Base-by-base conservation (phyloP, 2,888 invertebrate species). In the Aplocera efformata region DNA sequence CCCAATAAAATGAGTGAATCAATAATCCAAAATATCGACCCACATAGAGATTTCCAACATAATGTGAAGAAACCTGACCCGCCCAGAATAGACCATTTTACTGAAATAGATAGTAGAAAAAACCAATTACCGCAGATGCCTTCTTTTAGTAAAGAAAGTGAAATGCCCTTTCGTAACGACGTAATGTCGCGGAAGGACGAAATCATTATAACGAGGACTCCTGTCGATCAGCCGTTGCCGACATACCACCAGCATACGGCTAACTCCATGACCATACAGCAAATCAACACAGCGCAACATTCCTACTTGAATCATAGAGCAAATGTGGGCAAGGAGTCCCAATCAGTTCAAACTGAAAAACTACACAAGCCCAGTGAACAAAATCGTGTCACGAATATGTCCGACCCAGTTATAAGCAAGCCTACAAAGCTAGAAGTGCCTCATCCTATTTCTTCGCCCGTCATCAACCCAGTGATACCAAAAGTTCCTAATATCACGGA, bases 391-490 rank as follows among this genome's bases (percentile, higher is more conserved):
- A 75, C 67, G 48, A 75, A 59, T 38, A 67, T 74, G 48, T 50
- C 74, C 0, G 85, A 85, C 9, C 45, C 83, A 10, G 75, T 79
- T 1, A 74, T 83, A 9, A 82, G 80, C 45, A 55, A 55, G 27
- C 68, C 77, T 1, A 82, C 84, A 0, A 89, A 88, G 58, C 49
- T 89, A 38, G 88, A 88, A 72, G 84, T 88, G 20, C 88, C 88
- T 11, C 82, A 85, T 58, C 88, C 88, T 0, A 88, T 88, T 40
- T 79, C 88, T 0, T 88, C 89, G 0, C 88, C 89, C 1, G 84
- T 85, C 7, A 82, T 88, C 39, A 88, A 74, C 47, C 83, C 86
- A 21, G 83, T 81, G 0, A 81, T 86, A 56, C 83, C 86, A 0
- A 86, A 88, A 67, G 72, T 82, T 9, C 80, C 86, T 1, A 81